These are phyloP conservation scores for Heliconius hortense DNA, from an alignment of 2,888 invertebrate species.

Conservation along the genomic window DNA sequence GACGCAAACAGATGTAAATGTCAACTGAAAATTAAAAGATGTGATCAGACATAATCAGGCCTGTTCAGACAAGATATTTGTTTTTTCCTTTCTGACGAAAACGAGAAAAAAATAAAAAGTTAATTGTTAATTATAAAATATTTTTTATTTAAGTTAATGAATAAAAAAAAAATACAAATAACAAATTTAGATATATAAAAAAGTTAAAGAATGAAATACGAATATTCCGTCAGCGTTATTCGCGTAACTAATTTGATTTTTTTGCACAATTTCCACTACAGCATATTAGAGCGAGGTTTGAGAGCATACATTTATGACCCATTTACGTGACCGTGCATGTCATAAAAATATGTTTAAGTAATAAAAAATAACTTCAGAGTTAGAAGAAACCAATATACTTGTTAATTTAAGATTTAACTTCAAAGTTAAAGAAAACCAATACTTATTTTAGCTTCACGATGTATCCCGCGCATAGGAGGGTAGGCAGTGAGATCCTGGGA, in stretches of 20 bases:
- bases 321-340: conserved; percentile 11
- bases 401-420: neutral
- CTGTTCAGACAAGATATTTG: too few relatives aligned
- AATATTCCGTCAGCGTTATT: neutral
- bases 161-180: neutral
- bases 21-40: too few relatives aligned
- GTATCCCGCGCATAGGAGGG: too few relatives aligned
- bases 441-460: neutral
- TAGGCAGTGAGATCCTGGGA: too few relatives aligned
- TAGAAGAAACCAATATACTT: neutral
- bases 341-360: neutral
- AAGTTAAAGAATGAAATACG: neutral
- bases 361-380: neutral
- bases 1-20: too few relatives aligned
- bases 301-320: neutral
- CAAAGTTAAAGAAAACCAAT: neutral
- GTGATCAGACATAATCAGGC: too few relatives aligned
- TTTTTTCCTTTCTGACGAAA: neutral
- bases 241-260: conserved; percentile 18
- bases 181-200: neutral
- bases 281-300: conserved; percentile 6
- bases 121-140: neutral
- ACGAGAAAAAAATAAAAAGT: neutral
- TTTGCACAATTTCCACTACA: conserved; percentile 7
- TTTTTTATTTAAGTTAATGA: neutral